A percentile compares a stretch with the other conserved stretches of the same genome.
Evolutionary conservation across 2,797 vertebrate genomes (phyloP).

Genomic region (Melanotaenia trifasciata): DNA sequence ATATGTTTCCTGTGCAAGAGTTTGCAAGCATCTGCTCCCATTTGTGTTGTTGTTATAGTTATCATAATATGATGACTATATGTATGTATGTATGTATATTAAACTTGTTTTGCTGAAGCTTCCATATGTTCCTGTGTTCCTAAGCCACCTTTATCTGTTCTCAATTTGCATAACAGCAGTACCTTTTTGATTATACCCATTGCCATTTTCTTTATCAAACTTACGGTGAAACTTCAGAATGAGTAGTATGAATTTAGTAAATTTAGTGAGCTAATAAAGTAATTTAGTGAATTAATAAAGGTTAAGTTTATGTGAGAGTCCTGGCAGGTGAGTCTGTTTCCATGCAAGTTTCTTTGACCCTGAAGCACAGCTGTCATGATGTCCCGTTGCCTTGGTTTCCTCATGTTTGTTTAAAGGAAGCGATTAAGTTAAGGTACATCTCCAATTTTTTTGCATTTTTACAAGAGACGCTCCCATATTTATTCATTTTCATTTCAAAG

Average conservation of each 20-base stretch:
- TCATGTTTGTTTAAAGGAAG: constrained; percentile 74
- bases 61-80: neutral
- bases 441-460: constrained; percentile 68
- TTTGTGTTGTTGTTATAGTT: neutral
- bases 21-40: constrained; percentile 6
- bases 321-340: constrained; percentile 44
- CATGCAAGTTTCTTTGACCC: constrained; percentile 50
- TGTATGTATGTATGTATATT: too few species aligned
- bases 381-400: constrained; percentile 77
- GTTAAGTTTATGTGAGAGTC: constrained; percentile 6
- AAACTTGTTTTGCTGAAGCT: constrained; percentile 23
- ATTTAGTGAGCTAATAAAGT: constrained; percentile 1
- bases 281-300: constrained; percentile 2
- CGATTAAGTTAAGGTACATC: constrained; percentile 53
- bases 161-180: constrained; percentile 64
- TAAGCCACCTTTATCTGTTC: constrained; percentile 16
- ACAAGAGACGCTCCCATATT: constrained; percentile 47
- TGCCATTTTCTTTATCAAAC: constrained; percentile 35
- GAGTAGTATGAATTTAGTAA: neutral
- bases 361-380: constrained; percentile 65
- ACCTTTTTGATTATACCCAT: constrained; percentile 45
- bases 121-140: constrained; percentile 36
- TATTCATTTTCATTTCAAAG: constrained; percentile 28
- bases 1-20: constrained; percentile 23
- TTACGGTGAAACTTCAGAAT: neutral